Percentiles rank a stretch among this genome's conserved stretches.
These are phyloP conservation scores for Philonicus albiceps DNA, from an alignment of 2,888 invertebrate species.

Conservation along the genomic window DNA sequence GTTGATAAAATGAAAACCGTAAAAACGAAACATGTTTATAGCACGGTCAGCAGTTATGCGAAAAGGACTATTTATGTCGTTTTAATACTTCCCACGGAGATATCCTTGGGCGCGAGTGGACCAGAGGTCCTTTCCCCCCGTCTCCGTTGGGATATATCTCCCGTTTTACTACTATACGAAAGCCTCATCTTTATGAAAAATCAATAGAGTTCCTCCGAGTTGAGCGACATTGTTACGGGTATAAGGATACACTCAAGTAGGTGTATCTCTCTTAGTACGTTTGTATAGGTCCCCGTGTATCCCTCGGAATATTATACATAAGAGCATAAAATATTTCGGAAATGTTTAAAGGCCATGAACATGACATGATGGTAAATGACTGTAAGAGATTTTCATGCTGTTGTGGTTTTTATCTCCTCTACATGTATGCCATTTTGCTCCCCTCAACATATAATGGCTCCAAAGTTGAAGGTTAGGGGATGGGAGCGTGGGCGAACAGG, in stretches of 20 bases:
- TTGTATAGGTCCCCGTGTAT: neutral
- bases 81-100: constrained; percentile 1
- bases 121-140: neutral
- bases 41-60: constrained; percentile 15
- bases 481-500: neutral
- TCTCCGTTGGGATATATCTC: neutral
- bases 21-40: constrained; percentile 20
- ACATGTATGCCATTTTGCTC: constrained; percentile 43
- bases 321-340: constrained; percentile 49
- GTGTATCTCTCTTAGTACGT: neutral
- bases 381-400: constrained; percentile 50
- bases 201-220: constrained; percentile 42
- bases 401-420: constrained; percentile 50
- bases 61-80: constrained; percentile 14
- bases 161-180: constrained; percentile 42
- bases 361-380: constrained; percentile 51
- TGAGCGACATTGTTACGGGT: constrained; percentile 40
- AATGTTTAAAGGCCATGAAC: constrained; percentile 50
- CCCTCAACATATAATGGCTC: constrained; percentile 42
- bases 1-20: neutral
- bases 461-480: constrained; percentile 34
- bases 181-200: constrained; percentile 49
- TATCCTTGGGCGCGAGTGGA: neutral
- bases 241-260: constrained; percentile 39
- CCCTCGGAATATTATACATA: constrained; percentile 42